Conservation (phyloP, 2,797 vertebrate species). For the Uromys caudimaculatus region DNA sequence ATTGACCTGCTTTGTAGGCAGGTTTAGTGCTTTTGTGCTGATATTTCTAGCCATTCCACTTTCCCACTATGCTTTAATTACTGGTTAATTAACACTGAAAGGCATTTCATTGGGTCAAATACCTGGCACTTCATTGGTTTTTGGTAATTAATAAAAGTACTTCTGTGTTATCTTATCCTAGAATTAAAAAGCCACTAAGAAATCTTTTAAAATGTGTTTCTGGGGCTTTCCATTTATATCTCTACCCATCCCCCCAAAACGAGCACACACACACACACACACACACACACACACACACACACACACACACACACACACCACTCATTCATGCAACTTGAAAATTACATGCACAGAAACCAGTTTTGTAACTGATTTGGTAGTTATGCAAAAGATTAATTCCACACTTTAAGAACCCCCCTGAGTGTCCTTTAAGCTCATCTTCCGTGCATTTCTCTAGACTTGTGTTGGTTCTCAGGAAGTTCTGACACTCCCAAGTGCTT, state of each 20-base stretch:
- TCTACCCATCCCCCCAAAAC: neutral
- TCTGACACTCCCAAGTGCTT: neutral
- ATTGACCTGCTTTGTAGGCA: neutral
- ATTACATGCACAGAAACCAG: neutral
- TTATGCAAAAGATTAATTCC: slow-evolving; percentile 19
- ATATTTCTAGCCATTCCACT: neutral
- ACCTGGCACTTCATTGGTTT: neutral
- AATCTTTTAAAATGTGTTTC: neutral
- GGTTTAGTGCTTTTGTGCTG: neutral
- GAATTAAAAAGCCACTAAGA: neutral
- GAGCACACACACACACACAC: neutral
- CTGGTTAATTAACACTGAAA: slow-evolving; percentile 13
- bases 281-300: neutral
- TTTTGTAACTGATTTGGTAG: slow-evolving; percentile 37
- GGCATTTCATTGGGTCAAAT: neutral
- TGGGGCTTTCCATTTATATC: neutral
- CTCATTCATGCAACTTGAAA: neutral
- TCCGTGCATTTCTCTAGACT: neutral
- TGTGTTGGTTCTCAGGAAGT: neutral
- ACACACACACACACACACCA: neutral
- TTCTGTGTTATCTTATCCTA: neutral
- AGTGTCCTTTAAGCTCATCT: neutral
- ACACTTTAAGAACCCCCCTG: neutral
- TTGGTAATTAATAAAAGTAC: slow-evolving; percentile 25
- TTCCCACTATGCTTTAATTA: neutral